Evolutionary conservation across 1,140 invertebrate genomes (phyloP).

Genomic region (Heliothis virescens): DNA sequence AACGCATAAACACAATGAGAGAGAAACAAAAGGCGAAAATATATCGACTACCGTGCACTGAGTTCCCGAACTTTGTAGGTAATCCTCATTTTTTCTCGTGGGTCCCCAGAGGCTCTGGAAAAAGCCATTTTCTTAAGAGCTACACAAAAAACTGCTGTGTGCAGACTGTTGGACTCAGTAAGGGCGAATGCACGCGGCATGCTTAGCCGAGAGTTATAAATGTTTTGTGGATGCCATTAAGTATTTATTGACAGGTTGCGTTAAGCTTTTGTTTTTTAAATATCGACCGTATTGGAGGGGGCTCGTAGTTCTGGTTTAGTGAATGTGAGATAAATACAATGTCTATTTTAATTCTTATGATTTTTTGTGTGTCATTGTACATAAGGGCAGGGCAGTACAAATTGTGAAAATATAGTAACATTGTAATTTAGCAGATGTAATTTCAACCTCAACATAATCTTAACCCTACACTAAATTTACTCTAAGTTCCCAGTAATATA

Average conservation of each 20-base stretch:
- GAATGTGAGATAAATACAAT: no score
- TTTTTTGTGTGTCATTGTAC: no score
- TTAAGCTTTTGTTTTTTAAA: background rate
- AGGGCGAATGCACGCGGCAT: conserved; percentile 13
- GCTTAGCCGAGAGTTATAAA: conserved; percentile 19
- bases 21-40: conserved; percentile 34
- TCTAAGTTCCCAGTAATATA: no score
- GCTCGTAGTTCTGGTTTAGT: no score
- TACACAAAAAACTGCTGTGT: conserved; percentile 37
- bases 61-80: conserved; percentile 27
- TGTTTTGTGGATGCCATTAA: conserved; percentile 12
- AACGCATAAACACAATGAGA: conserved; percentile 23
- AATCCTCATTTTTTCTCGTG: conserved; percentile 45
- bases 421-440: no score
- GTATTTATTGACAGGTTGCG: conserved; percentile 15
- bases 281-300: background rate
- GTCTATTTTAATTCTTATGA: no score
- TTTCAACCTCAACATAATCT: no score
- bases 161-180: background rate
- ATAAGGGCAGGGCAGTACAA: no score
- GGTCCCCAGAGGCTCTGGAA: conserved; percentile 31
- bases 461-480: no score
- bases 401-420: no score
- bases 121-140: conserved; percentile 47
- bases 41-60: conserved; percentile 36